These are phyloP conservation scores for Trichonephila inaurata DNA, from an alignment of 1,140 invertebrate genomes.

Conservation along the genomic window DNA sequence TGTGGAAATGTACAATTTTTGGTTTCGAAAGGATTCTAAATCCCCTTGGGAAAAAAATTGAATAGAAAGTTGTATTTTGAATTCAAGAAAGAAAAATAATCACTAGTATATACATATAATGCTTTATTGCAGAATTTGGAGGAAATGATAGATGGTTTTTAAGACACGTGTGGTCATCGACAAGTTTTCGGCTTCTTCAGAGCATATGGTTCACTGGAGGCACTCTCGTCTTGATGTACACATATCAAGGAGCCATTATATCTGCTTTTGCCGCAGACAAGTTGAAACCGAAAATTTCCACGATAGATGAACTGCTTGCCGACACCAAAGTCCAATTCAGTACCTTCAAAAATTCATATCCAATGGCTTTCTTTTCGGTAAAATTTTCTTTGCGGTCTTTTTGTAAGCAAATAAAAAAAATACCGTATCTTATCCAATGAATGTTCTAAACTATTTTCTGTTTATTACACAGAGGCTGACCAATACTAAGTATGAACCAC, in stretches of 20 bases:
- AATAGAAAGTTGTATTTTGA: too few species aligned
- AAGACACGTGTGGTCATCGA: background rate
- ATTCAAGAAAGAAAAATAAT: too few species aligned
- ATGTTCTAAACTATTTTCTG: too few species aligned
- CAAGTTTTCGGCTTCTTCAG: conserved; percentile 24
- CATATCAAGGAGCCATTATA: conserved; percentile 51
- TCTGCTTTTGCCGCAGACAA: conserved; percentile 55
- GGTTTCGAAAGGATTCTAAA: too few species aligned
- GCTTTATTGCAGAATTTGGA: conserved; percentile 35
- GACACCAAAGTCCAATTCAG: background rate
- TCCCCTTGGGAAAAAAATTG: too few species aligned
- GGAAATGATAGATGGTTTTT: conserved; percentile 34
- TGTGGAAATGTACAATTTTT: too few species aligned
- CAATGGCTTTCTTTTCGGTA: conserved; percentile 26
- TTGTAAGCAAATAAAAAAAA: background rate
- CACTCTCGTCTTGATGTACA: conserved; percentile 39
- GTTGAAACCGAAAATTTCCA: conserved; percentile 27
- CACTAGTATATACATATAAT: too few species aligned
- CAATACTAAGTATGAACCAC: background rate
- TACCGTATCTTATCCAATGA: too few species aligned
- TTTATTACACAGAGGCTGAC: conserved; percentile 17
- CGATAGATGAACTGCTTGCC: conserved; percentile 17
- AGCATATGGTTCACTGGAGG: conserved; percentile 2
- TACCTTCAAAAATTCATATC: conserved; percentile 54
- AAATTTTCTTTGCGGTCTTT: background rate